Percentiles rank a stretch among this genome's conserved stretches.
phyloP scores from a whole-genome alignment of 1,140 invertebrate species.

The Aphidius ervi region DNA sequence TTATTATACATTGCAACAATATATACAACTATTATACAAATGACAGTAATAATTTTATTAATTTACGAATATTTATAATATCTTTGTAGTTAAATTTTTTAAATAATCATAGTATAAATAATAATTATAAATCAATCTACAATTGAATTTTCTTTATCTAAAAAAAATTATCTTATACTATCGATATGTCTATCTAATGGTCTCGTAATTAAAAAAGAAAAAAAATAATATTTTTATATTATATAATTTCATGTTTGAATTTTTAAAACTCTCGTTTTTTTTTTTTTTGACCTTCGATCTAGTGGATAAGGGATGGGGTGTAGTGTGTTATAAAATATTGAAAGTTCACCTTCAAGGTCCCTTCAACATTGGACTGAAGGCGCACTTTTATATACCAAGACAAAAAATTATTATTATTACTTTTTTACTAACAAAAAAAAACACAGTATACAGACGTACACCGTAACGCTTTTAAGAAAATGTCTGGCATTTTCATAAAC shows the following conservation, averaged over 20 bases:
- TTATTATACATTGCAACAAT: conserved; percentile 49
- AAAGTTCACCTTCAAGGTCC: background rate
- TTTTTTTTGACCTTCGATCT: background rate
- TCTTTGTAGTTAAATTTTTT: background rate
- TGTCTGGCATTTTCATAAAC: conserved; percentile 12
- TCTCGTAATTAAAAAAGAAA: conserved; percentile 19
- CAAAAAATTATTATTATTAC: too few relatives aligned
- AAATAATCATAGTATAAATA: background rate
- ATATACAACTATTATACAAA: conserved; percentile 50
- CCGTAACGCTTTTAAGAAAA: conserved; percentile 16
- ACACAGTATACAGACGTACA: conserved; percentile 13
- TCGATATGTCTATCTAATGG: conserved; percentile 41
- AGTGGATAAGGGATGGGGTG: background rate
- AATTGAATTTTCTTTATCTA: conserved; percentile 21
- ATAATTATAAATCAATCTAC: conserved; percentile 18
- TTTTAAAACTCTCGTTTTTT: background rate
- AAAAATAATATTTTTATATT: conserved; percentile 14
- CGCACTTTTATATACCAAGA: too few relatives aligned
- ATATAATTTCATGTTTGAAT: background rate
- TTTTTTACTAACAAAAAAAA: conserved; percentile 1
- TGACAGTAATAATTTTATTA: conserved; percentile 27
- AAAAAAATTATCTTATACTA: conserved; percentile 37
- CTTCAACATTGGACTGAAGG: background rate
- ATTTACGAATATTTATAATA: conserved; percentile 23
- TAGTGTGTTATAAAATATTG: conserved; percentile 7